Base-by-base conservation (phyloP, 2,113 vertebrate genomes). In the Pycnonotus jocosus region DNA sequence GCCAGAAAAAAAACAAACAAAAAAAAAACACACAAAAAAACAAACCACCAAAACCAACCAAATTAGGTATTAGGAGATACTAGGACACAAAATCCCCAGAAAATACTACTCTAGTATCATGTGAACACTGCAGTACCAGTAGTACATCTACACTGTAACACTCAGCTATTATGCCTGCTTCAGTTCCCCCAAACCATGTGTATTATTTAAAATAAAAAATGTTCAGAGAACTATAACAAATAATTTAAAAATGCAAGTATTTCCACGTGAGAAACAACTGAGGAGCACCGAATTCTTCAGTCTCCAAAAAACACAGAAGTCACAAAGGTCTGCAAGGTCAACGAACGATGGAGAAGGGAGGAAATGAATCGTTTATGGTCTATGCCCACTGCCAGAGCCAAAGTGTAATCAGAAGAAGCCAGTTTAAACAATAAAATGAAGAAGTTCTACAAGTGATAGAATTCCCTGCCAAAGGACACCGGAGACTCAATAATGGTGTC, bases 281-380 rank as follows among this genome's bases (percentile, higher is more conserved):
- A 74, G 15, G 5, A 62, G 3, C 28, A 44, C 1, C 10, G 4
- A 69, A 31, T 47, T 82, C 33, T 85, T 79, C 27, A 45, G 30
- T 15, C 18, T 74, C 15, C 42, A 61, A 87, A 74, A 62, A 20
- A 37, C 12, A 58, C 15, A 27, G 7, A 48, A 71, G 21, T 68
- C 23, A 47, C 10, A 37, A 15, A 73, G 5, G 19, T 51, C 50
- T 87, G 25, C 14, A 79, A 60, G 7, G 11, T 65, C 69, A 72
- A 60, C 16, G 76, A 38, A 68, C 11, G 15, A 88, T 8, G 5
- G 16, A 72, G 19, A 64, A 38, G 54, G 10, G 16, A 88, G 8
- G 5, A 47, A 10, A 35, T 3, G 0, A 56, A 61, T 44, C 3
- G 2, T 21, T 72, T 11, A 27, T 1, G 3, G 19, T 47, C 48